Evolutionary conservation across 2,113 vertebrate genomes (phyloP).

Genomic region (Rattus norvegicus): DNA sequence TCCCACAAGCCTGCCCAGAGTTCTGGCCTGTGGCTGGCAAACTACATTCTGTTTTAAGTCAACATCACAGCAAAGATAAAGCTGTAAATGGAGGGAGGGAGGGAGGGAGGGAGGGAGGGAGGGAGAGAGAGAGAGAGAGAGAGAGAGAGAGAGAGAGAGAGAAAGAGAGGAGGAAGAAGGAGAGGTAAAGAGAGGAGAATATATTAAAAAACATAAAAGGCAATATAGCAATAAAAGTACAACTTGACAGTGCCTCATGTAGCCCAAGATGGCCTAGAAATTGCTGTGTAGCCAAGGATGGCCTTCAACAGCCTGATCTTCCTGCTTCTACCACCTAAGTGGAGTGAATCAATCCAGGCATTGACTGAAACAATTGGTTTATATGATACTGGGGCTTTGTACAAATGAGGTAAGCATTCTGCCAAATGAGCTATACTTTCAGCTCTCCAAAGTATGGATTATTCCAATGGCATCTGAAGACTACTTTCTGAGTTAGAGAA

Average conservation of each 20-base stretch:
- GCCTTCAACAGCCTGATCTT: background rate
- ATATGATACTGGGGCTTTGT: background rate
- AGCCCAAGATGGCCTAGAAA: background rate
- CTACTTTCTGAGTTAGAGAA: background rate
- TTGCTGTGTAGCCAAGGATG: background rate
- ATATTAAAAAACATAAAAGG: background rate
- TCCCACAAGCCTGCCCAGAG: background rate
- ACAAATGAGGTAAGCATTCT: background rate
- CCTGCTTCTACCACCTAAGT: background rate
- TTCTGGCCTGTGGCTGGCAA: constrained; percentile 40
- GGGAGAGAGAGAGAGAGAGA: background rate
- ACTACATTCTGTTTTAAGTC: background rate
- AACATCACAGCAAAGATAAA: background rate
- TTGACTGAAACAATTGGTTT: background rate
- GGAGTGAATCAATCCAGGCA: background rate
- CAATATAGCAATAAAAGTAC: background rate
- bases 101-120: accelerated
- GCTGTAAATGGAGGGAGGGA: background rate
- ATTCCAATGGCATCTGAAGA: constrained; percentile 9
- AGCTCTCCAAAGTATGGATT: background rate
- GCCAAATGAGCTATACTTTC: background rate
- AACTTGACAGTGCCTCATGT: background rate
- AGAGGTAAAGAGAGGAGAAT: background rate
- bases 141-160: background rate
- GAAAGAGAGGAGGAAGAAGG: too few relatives aligned